Base-by-base conservation (phyloP, 2,888 invertebrate genomes). In the Sphecodes monilicornis region DNA sequence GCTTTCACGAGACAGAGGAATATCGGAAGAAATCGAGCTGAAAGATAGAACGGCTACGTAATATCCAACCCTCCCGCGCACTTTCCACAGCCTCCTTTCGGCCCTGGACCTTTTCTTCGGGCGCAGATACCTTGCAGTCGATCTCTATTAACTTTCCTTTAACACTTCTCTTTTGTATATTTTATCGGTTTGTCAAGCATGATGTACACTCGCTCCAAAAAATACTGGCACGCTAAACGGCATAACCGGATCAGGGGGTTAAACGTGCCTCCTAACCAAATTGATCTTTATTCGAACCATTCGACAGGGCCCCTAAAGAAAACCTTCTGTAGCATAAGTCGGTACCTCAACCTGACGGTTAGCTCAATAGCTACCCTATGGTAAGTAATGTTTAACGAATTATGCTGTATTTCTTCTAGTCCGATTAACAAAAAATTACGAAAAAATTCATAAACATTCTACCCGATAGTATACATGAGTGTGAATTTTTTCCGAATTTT, bases 11-110 rank as follows among this genome's bases (percentile, higher is more conserved):
- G 89, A 90, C 90, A 90, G 90, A 89, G 86, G 91, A 91, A 92
- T 92, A 92, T 91, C 90, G 90, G 89, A 90, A 89, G 92, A 92
- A 92, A 91, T 92, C 93, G 91, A 92, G 92, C 90, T 91, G 92
- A 92, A 92, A 92, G 92, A 92, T 92, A 92, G 91, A 91, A 88
- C 89, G 89, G 90, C 91, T 91, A 90, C 89, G 90, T 92, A 92
- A 92, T 92, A 92, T 91, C 90, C 88, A 87, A 80, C 69, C 86
- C 68, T 60, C 41, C 74, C 32, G 69, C 29, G 46, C 36, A 26
- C 13, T 26, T 13, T 70, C 29, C 18, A 43, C 70, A 50, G 72
- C 79, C 74, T 75, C 81, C 69, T 86, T 80, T 74, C 69, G 50
- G 50, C 3, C 18, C 54, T 54, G 26, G 54, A 8, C 41, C 41